Evolutionary conservation across 2,797 vertebrate genomes (phyloP).

Genomic region (Benthosema pterotum): DNA sequence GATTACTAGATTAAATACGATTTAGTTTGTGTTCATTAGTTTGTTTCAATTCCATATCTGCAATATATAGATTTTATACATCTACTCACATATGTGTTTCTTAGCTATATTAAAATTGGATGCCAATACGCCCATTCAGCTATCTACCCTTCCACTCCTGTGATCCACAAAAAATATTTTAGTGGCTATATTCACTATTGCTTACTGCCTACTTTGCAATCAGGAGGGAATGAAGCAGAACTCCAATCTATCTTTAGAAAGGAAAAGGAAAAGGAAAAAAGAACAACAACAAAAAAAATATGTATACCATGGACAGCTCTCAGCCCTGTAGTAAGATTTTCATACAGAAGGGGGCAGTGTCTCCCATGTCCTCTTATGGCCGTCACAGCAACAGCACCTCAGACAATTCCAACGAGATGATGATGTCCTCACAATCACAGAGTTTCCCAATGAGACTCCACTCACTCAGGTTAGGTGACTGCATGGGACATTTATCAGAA

Average conservation of each 20-base stretch:
- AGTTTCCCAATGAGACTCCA: conserved; percentile 18
- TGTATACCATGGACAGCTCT: conserved; percentile 71
- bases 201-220: conserved; percentile 23
- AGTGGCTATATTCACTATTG: conserved; percentile 32
- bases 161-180: conserved; percentile 36
- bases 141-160: conserved; percentile 43
- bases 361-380: conserved; percentile 26
- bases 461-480: conserved; percentile 4
- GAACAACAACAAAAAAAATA: conserved; percentile 8
- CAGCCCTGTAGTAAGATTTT: conserved; percentile 55
- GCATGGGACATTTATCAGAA: background rate
- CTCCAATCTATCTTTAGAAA: too few species aligned
- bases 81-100: conserved; percentile 55
- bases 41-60: conserved; percentile 60
- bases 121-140: conserved; percentile 58
- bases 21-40: conserved; percentile 42
- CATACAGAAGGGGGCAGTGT: conserved; percentile 62
- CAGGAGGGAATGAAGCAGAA: too few species aligned
- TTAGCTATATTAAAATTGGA: conserved; percentile 42
- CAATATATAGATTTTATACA: conserved; percentile 58
- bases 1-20: conserved; percentile 33
- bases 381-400: conserved; percentile 21
- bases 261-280: background rate
- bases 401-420: conserved; percentile 11
- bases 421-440: background rate